phyloP scores from a whole-genome alignment of 2,888 invertebrate species.

The Drosophila borborema region DNA sequence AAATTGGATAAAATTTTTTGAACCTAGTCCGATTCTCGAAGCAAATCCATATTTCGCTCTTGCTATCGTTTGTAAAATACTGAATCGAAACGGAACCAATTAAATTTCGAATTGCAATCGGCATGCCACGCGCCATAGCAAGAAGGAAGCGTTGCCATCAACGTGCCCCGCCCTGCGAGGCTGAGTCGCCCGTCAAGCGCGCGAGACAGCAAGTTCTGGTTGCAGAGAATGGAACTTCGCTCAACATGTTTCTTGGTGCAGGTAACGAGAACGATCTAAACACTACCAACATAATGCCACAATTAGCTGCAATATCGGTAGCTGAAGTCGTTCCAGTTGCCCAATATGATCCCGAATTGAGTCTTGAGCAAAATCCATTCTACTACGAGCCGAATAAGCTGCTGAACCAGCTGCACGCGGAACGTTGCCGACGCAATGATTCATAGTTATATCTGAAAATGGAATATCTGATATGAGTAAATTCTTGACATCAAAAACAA shows the following conservation, averaged over 20 bases:
- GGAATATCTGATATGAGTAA: too few species aligned
- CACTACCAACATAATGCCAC: background rate
- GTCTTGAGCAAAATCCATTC: conserved; percentile 25
- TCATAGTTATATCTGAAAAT: too few species aligned
- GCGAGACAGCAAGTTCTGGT: background rate
- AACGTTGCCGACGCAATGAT: conserved; percentile 13
- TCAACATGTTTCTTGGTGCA: background rate
- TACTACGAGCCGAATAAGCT: conserved; percentile 43
- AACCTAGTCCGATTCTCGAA: background rate
- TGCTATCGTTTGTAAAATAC: background rate
- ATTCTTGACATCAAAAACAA: background rate
- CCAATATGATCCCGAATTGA: conserved; percentile 29
- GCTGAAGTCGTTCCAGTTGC: background rate
- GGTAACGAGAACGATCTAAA: background rate
- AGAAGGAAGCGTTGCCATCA: conserved; percentile 1
- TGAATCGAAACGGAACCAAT: background rate
- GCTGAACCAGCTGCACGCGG: conserved; percentile 23
- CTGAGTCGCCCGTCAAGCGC: conserved; percentile 8
- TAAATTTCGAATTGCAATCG: background rate
- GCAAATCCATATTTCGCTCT: background rate
- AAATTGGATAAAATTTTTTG: conserved; percentile 3
- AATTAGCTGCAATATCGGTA: background rate
- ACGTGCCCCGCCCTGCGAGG: background rate
- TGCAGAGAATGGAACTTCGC: background rate
- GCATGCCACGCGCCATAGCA: background rate